Conservation (phyloP, 2,888 invertebrate genomes). For the Mythimna loreyi region DNA sequence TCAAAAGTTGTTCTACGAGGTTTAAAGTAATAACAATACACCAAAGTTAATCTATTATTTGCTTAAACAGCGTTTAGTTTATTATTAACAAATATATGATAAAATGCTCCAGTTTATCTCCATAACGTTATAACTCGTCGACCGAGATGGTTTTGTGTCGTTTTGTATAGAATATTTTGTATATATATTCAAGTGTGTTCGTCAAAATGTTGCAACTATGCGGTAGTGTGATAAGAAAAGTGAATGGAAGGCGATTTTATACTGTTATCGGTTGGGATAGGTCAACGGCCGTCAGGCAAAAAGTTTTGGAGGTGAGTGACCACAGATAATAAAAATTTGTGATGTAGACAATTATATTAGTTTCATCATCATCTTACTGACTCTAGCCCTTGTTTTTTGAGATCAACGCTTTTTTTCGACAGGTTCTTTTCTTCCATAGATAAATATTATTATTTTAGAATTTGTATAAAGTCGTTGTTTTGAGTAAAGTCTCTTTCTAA, state of each 20-base stretch:
- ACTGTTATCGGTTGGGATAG: constrained; percentile 75
- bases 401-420: too few relatives aligned
- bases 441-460: too few relatives aligned
- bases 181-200: too few relatives aligned
- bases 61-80: constrained; percentile 30
- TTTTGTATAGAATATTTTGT: constrained; percentile 3
- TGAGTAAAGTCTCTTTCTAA: too few relatives aligned
- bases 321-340: background rate
- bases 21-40: background rate
- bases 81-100: constrained; percentile 46
- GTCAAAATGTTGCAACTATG: constrained; percentile 77
- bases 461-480: too few relatives aligned
- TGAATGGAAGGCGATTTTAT: constrained; percentile 75
- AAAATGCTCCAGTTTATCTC: constrained; percentile 43
- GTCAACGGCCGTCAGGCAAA: constrained; percentile 54
- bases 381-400: too few relatives aligned
- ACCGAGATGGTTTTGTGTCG: constrained; percentile 49
- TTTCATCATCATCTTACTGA: background rate
- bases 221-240: constrained; percentile 66
- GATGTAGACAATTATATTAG: background rate
- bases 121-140: constrained; percentile 50
- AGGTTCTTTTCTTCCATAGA: too few relatives aligned
- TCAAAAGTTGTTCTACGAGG: background rate
- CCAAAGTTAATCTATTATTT: constrained; percentile 44
- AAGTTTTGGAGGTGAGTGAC: constrained; percentile 49